phyloP scores from a whole-genome alignment of 2,888 invertebrate species.

The Lathronympha strigana region DNA sequence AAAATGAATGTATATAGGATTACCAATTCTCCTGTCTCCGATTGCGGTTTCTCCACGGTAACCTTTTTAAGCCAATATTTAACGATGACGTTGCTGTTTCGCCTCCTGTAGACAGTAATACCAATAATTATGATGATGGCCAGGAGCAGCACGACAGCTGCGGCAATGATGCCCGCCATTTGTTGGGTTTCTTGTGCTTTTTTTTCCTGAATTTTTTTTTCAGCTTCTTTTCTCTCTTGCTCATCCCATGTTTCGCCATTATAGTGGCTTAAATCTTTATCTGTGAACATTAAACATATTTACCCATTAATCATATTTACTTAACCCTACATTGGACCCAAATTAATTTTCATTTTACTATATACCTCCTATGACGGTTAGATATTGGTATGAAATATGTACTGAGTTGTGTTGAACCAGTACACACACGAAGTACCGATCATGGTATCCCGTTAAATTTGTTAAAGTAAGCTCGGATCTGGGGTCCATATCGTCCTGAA shows the following conservation, averaged over 20 bases:
- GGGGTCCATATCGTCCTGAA: conserved; percentile 14
- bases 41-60: conserved; percentile 91
- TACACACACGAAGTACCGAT: conserved; percentile 31
- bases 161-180: conserved; percentile 18
- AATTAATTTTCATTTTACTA: not conserved
- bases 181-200: not conserved
- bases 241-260: not conserved
- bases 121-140: conserved; percentile 12
- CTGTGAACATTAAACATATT: conserved; percentile 1
- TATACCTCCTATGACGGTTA: conserved; percentile 15
- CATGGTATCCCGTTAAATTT: conserved; percentile 20
- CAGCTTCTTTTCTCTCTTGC: not conserved
- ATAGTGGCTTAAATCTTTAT: not conserved
- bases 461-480: not conserved
- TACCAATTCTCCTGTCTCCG: conserved; percentile 86
- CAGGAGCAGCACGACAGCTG: conserved; percentile 10
- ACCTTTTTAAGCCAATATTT: conserved; percentile 96
- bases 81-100: conserved; percentile 87
- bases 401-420: conserved; percentile 10
- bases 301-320: too few relatives aligned
- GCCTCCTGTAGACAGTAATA: conserved; percentile 86
- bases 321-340: not conserved
- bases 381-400: conserved; percentile 7
- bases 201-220: not conserved
- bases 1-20: conserved; percentile 46